Evolutionary conservation across 2,888 invertebrate species (phyloP).

Genomic region (Lasioglossum morio): DNA sequence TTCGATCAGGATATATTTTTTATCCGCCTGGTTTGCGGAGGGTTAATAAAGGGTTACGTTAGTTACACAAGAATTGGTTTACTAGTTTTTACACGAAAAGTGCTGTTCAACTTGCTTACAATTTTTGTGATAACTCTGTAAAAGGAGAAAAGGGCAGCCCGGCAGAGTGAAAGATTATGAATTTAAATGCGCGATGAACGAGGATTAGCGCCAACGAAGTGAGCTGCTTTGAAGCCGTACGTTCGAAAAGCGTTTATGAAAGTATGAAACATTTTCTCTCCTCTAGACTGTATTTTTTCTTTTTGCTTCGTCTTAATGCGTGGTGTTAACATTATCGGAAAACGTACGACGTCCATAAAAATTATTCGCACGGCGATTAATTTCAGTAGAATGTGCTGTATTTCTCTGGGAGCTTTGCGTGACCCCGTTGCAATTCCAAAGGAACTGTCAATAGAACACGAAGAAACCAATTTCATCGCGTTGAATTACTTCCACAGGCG

Average conservation of each 20-base stretch:
- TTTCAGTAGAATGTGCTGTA: background rate
- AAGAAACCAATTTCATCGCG: background rate
- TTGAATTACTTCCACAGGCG: background rate
- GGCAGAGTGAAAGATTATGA: background rate
- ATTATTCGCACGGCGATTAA: background rate
- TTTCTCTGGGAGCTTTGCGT: no score
- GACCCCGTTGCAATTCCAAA: background rate
- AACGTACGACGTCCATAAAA: background rate
- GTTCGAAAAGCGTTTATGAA: background rate
- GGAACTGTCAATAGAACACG: background rate
- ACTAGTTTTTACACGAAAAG: background rate
- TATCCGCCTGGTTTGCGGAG: background rate
- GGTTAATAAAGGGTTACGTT: background rate
- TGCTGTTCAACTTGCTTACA: background rate
- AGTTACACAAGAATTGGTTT: background rate
- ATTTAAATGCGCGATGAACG: background rate
- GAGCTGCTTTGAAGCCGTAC: background rate
- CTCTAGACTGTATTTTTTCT: background rate
- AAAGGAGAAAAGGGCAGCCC: background rate
- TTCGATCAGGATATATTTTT: background rate
- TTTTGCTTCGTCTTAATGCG: background rate
- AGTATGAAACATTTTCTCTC: background rate
- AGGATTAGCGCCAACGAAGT: background rate
- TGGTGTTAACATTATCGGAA: background rate
- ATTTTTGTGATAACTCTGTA: background rate